A percentile compares a stretch with the other conserved stretches of the same genome.
phyloP scores from a whole-genome alignment of 1,140 invertebrate genomes.

The Acromyrmex charruanus region DNA sequence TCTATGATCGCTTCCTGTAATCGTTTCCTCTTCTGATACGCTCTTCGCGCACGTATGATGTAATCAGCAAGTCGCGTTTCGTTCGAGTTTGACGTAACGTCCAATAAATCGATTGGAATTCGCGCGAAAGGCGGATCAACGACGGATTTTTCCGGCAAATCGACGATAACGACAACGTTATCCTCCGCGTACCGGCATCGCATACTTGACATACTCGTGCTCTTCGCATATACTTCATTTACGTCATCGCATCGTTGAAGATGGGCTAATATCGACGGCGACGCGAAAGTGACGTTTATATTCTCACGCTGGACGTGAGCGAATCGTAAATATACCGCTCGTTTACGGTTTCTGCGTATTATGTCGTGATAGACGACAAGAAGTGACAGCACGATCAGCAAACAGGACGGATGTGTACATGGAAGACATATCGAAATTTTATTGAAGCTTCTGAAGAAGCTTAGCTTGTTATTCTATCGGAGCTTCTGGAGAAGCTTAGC shows the following conservation, averaged over 20 bases:
- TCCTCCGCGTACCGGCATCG: background rate
- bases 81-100: background rate
- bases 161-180: conserved; percentile 28
- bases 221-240: conserved; percentile 23
- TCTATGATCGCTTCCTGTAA: background rate
- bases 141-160: conserved; percentile 13
- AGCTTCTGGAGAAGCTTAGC: background rate
- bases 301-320: conserved; percentile 32
- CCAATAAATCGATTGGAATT: conserved; percentile 58
- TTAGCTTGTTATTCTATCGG: background rate
- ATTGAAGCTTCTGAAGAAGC: conserved; percentile 19
- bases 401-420: background rate
- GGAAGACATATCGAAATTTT: conserved; percentile 23
- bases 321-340: conserved; percentile 37
- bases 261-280: conserved; percentile 40
- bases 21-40: conserved; percentile 11
- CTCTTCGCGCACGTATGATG: background rate
- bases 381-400: conserved; percentile 6
- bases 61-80: conserved; percentile 9
- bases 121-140: background rate
- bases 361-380: conserved; percentile 25
- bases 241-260: conserved; percentile 47
- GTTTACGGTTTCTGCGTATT: conserved; percentile 40
- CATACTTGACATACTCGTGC: conserved; percentile 38
- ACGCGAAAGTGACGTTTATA: conserved; percentile 31